Evolutionary conservation across 2,113 vertebrate species (phyloP).

Genomic region (Pteruthius melanotis): DNA sequence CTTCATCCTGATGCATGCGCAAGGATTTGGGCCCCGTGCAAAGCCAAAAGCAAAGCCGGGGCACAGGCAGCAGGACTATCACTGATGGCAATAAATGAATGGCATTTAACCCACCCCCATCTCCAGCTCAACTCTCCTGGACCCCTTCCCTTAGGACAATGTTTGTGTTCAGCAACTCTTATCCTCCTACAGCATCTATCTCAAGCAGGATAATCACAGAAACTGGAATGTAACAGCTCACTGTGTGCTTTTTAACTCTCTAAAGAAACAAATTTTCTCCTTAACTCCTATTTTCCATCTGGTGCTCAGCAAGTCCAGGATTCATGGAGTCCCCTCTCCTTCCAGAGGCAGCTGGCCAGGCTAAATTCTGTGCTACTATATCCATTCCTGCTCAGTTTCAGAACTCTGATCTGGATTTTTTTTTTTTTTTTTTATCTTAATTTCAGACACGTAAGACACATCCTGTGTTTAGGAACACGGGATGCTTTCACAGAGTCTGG

Average conservation of each 20-base stretch:
- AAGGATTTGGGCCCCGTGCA: neutral
- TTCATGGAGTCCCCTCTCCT: accelerated
- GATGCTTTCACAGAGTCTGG: neutral
- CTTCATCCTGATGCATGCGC: neutral
- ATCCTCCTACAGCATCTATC: neutral
- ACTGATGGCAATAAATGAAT: neutral
- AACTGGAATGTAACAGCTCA: neutral
- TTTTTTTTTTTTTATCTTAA: neutral
- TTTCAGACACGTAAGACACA: neutral
- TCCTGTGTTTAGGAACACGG: neutral
- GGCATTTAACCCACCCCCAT: neutral
- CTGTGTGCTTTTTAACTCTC: neutral
- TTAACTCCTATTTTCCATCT: neutral
- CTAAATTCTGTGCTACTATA: neutral
- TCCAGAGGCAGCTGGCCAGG: neutral
- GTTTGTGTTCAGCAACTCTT: neutral
- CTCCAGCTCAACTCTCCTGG: neutral
- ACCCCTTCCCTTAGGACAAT: neutral
- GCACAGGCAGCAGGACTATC: neutral
- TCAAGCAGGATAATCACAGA: neutral
- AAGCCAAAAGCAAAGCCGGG: neutral
- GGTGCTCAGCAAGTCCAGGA: neutral
- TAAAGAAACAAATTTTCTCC: neutral
- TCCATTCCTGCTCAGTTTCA: neutral
- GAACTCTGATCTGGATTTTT: neutral